These are phyloP conservation scores for Nomada hirtipes DNA, from an alignment of 2,888 invertebrate species.

Conservation along the genomic window DNA sequence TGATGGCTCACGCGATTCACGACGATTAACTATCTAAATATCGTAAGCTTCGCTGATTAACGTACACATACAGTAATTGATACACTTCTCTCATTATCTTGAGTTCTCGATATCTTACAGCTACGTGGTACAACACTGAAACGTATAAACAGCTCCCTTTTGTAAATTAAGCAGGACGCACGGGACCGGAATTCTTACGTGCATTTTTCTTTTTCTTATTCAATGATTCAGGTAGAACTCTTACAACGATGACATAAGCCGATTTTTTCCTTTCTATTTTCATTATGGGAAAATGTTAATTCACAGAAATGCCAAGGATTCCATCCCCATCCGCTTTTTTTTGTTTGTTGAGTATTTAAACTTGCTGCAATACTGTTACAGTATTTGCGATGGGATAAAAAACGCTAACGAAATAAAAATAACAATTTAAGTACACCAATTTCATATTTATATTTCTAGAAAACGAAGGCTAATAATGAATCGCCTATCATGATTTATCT, in stretches of 20 bases:
- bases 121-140: conserved; percentile 56
- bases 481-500: too few relatives aligned
- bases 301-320: neutral
- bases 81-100: conserved; percentile 34
- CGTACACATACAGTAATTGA: conserved; percentile 57
- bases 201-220: neutral
- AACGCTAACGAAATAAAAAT: too few relatives aligned
- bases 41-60: conserved; percentile 60
- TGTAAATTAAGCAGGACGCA: conserved; percentile 28
- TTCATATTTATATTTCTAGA: neutral
- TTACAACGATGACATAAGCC: neutral
- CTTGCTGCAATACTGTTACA: too few relatives aligned
- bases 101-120: conserved; percentile 39
- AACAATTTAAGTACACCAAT: conserved; percentile 27
- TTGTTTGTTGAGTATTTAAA: too few relatives aligned
- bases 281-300: neutral
- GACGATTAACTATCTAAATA: conserved; percentile 60
- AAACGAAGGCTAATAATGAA: neutral
- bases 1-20: conserved; percentile 10
- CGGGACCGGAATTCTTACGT: conserved; percentile 2
- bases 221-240: neutral
- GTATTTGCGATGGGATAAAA: neutral
- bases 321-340: too few relatives aligned
- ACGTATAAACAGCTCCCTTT: conserved; percentile 40
- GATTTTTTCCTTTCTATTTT: neutral